These are phyloP conservation scores for Cephus nigrinus DNA, from an alignment of 2,888 invertebrate genomes.

Conservation along the genomic window DNA sequence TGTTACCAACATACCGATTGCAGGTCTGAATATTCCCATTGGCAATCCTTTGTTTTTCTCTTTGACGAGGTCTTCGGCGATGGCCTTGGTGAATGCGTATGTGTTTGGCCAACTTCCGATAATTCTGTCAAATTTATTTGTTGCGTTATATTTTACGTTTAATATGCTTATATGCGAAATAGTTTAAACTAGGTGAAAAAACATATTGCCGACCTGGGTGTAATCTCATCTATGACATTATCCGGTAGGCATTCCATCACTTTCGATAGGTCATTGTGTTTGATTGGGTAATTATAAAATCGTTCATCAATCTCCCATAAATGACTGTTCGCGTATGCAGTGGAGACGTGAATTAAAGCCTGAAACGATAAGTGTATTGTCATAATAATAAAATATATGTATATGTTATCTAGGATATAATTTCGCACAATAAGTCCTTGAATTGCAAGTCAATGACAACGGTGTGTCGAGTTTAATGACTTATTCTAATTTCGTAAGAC, in stretches of 20 bases:
- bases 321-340: slow-evolving; percentile 67
- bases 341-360: slow-evolving; percentile 65
- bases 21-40: slow-evolving; percentile 83
- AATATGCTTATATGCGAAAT: too few species aligned
- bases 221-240: slow-evolving; percentile 64
- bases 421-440: neutral
- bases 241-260: slow-evolving; percentile 69
- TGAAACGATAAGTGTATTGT: slow-evolving; percentile 30
- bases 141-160: slow-evolving; percentile 33
- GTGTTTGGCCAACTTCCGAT: slow-evolving; percentile 82
- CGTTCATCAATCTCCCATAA: slow-evolving; percentile 73
- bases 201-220: slow-evolving; percentile 69
- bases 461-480: neutral
- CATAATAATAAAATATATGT: neutral
- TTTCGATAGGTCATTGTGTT: slow-evolving; percentile 67
- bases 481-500: neutral
- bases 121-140: slow-evolving; percentile 62
- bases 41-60: slow-evolving; percentile 74
- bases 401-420: neutral
- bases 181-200: neutral
- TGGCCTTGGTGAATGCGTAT: slow-evolving; percentile 87
- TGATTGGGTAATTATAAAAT: slow-evolving; percentile 72
- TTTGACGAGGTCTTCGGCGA: slow-evolving; percentile 79
- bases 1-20: slow-evolving; percentile 71
- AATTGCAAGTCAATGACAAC: neutral